phyloP scores from a whole-genome alignment of 2,888 invertebrate genomes.

The Baronia brevicornis region DNA sequence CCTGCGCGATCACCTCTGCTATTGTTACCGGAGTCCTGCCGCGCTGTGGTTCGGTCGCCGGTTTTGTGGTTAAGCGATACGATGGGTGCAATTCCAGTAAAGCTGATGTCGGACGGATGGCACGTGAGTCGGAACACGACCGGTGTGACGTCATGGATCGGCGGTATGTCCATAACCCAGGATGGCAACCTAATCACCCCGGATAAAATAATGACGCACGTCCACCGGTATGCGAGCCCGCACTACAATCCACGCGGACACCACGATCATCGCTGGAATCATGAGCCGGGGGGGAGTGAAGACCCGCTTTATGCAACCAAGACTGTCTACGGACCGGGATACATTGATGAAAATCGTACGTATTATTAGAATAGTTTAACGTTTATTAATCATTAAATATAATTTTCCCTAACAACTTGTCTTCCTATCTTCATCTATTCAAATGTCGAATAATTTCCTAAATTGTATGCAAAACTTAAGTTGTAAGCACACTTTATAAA shows the following conservation, averaged over 20 bases:
- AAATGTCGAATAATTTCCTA: conserved; percentile 5
- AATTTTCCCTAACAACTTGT: too few species aligned
- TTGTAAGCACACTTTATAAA: conserved; percentile 36
- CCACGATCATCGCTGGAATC: conserved; percentile 68
- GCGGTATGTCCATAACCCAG: conserved; percentile 72
- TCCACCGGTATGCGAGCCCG: conserved; percentile 68
- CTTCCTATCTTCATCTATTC: conserved; percentile 5
- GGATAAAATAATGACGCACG: conserved; percentile 70
- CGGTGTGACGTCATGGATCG: conserved; percentile 66
- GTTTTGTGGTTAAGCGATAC: conserved; percentile 65
- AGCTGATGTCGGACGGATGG: conserved; percentile 71
- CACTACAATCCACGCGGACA: conserved; percentile 71
- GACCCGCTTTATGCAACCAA: conserved; percentile 72
- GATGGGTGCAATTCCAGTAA: conserved; percentile 73
- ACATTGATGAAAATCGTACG: conserved; percentile 74
- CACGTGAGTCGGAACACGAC: conserved; percentile 59
- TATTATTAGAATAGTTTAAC: conserved; percentile 43
- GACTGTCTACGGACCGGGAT: conserved; percentile 72
- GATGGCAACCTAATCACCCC: conserved; percentile 70
- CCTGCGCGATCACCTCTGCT: conserved; percentile 59
- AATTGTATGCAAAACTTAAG: conserved; percentile 6
- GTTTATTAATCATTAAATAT: conserved; percentile 33
- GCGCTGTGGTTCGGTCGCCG: conserved; percentile 58
- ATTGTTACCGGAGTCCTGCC: conserved; percentile 49
- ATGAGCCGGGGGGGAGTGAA: conserved; percentile 70